Conservation (phyloP, 2,888 invertebrate genomes). For the Dicycla oo region DNA sequence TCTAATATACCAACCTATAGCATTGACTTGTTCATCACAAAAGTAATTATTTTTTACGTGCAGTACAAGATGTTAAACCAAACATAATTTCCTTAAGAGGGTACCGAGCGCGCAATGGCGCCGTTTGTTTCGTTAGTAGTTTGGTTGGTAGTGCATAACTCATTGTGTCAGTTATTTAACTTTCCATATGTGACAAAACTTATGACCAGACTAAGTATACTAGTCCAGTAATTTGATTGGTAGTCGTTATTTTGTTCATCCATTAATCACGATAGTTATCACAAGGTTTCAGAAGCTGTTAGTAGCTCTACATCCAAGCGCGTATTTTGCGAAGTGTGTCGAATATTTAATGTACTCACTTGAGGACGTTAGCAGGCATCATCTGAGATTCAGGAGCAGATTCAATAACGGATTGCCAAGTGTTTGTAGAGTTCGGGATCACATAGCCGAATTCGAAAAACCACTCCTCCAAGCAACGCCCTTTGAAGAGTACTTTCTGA, state of each 20-base stretch:
- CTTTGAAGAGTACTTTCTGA: constrained; percentile 95
- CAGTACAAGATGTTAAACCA: too few species aligned
- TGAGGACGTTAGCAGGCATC: constrained; percentile 99
- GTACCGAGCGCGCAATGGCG: too few species aligned
- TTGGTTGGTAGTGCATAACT: too few species aligned
- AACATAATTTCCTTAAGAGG: too few species aligned
- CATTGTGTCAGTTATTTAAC: too few species aligned
- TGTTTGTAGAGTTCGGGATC: constrained; percentile 99
- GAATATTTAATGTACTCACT: constrained; percentile 89
- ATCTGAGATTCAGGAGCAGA: constrained; percentile 99
- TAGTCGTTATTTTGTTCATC: neutral
- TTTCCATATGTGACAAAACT: too few species aligned
- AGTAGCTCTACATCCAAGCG: neutral
- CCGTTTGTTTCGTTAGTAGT: too few species aligned
- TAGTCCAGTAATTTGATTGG: neutral
- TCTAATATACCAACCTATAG: too few species aligned
- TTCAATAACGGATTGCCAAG: constrained; percentile 99
- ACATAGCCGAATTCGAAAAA: constrained; percentile 99
- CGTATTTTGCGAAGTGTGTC: neutral
- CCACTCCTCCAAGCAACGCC: constrained; percentile 99
- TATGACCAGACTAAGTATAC: too few species aligned
- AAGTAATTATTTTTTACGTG: too few species aligned
- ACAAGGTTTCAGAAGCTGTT: neutral
- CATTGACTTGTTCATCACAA: too few species aligned
- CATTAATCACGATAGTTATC: neutral